These are phyloP conservation scores for Champsocephalus gunnari DNA, from an alignment of 2,797 vertebrate genomes.

Conservation along the genomic window DNA sequence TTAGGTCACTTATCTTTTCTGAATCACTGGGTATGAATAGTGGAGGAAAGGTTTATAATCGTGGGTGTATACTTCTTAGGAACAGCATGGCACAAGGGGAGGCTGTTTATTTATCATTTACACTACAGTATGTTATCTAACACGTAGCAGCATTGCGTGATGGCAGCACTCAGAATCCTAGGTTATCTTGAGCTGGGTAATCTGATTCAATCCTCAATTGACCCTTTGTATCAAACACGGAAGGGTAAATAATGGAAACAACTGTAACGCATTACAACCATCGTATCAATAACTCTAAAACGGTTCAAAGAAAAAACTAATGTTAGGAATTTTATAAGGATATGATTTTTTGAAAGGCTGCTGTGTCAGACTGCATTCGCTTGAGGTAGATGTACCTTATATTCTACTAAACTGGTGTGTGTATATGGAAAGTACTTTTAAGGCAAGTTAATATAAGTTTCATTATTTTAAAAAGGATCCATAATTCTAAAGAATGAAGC, in stretches of 20 bases:
- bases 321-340: not conserved
- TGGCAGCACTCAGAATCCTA: not conserved
- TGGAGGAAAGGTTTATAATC: not conserved
- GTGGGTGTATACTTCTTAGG: constrained; percentile 12
- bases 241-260: not conserved
- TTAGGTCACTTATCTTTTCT: constrained; percentile 29
- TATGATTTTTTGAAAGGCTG: too few species aligned
- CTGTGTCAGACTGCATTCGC: not conserved
- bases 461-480: not conserved
- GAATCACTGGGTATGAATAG: constrained; percentile 1
- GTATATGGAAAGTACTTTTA: not conserved
- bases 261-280: not conserved
- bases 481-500: not conserved
- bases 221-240: not conserved
- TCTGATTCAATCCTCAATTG: not conserved
- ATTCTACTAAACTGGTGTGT: not conserved
- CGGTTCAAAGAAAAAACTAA: not conserved
- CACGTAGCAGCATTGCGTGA: not conserved
- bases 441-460: not conserved
- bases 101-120: constrained; percentile 1
- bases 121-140: constrained; percentile 8
- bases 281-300: not conserved
- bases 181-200: not conserved
- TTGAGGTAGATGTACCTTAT: not conserved
- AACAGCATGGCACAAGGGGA: not conserved